A percentile compares a stretch with the other conserved stretches of the same genome.
Evolutionary conservation across 2,113 vertebrate genomes (phyloP).

Genomic region (Taxidea taxus): DNA sequence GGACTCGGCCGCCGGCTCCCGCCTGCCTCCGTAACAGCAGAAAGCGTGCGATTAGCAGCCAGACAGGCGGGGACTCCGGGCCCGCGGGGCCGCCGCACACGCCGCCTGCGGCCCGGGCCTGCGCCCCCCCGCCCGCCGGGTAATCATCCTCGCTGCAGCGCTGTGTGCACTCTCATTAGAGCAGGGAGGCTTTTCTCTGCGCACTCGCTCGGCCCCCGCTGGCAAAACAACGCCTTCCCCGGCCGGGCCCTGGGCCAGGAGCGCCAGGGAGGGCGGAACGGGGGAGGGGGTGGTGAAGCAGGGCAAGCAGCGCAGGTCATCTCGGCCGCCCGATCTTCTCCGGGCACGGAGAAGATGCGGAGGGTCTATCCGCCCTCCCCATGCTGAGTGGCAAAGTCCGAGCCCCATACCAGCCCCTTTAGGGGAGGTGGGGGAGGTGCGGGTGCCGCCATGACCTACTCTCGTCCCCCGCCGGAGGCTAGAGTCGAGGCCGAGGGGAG

Average conservation of each 20-base stretch:
- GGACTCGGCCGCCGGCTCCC: conserved; percentile 78
- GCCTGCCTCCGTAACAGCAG: conserved; percentile 81
- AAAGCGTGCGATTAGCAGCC: conserved; percentile 85
- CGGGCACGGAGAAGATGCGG: not conserved
- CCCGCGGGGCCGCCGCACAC: conserved; percentile 75
- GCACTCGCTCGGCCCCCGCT: conserved; percentile 81
- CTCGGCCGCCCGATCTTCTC: not conserved
- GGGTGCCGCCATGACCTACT: conserved; percentile 28
- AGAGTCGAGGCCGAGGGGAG: conserved; percentile 13
- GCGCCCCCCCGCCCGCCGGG: conserved; percentile 65
- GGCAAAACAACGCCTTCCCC: conserved; percentile 83
- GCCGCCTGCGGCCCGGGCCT: conserved; percentile 78
- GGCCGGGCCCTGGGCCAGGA: conserved; percentile 74
- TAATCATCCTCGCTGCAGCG: conserved; percentile 75
- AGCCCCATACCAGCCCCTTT: not conserved
- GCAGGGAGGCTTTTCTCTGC: conserved; percentile 75
- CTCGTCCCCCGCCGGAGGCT: not conserved
- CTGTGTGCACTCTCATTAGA: conserved; percentile 78
- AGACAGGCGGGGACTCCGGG: conserved; percentile 79
- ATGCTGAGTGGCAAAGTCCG: conserved; percentile 13
- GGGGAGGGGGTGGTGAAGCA: not conserved
- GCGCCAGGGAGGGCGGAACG: conserved; percentile 55
- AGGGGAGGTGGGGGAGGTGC: not conserved
- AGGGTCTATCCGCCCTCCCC: not conserved
- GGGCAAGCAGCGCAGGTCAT: conserved; percentile 55